A percentile compares a stretch with the other conserved stretches of the same genome.
Conservation (phyloP, 2,797 vertebrate genomes). For the Diplodus puntazzo region DNA sequence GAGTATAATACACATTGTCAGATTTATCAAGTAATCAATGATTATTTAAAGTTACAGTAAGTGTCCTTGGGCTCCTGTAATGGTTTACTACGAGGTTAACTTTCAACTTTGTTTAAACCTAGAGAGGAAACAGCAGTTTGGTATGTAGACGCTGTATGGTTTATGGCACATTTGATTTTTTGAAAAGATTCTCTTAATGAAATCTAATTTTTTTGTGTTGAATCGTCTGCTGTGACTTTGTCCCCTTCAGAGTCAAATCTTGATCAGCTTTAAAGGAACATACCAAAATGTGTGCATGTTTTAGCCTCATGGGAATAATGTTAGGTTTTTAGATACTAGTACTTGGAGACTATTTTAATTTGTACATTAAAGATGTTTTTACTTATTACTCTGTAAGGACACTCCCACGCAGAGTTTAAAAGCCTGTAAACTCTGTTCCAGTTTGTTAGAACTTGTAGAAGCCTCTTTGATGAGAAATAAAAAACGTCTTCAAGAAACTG, state of each 20-base stretch:
- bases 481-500: too few species aligned
- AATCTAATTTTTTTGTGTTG: neutral
- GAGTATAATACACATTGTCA: slow-evolving; percentile 43
- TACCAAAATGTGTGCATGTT: neutral
- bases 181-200: neutral
- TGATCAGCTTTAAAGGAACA: slow-evolving; percentile 10
- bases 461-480: too few species aligned
- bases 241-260: neutral
- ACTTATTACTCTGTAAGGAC: too few species aligned
- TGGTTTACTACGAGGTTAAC: slow-evolving; percentile 47
- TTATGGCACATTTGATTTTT: neutral
- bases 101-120: slow-evolving; percentile 28
- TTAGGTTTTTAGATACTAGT: too few species aligned
- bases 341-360: neutral
- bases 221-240: neutral
- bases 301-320: neutral
- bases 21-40: slow-evolving; percentile 41
- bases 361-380: neutral
- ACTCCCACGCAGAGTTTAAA: too few species aligned
- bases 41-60: slow-evolving; percentile 19
- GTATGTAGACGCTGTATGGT: neutral
- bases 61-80: slow-evolving; percentile 7
- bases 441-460: too few species aligned
- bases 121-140: neutral
- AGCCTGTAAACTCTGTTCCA: too few species aligned